Conservation (phyloP, 2,888 invertebrate species). For the Leptinotarsa tumamoca region DNA sequence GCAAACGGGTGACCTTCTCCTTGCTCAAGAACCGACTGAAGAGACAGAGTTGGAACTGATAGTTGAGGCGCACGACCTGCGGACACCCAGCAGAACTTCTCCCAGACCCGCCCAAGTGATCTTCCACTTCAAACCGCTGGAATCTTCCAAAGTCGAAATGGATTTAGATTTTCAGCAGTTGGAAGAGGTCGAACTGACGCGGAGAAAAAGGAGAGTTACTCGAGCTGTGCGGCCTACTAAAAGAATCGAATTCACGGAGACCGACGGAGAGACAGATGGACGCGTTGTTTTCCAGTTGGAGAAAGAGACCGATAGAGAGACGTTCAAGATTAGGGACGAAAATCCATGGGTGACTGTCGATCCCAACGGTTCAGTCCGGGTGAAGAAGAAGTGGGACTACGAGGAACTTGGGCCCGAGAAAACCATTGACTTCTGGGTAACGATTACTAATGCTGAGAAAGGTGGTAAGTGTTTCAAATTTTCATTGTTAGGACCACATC, state of each 20-base stretch:
- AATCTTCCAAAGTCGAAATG: slow-evolving; percentile 70
- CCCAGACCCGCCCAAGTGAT: slow-evolving; percentile 80
- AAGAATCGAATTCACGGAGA: slow-evolving; percentile 90
- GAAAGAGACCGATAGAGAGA: slow-evolving; percentile 92
- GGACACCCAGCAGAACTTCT: slow-evolving; percentile 79
- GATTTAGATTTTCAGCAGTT: slow-evolving; percentile 69
- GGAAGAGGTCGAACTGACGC: slow-evolving; percentile 71
- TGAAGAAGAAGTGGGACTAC: slow-evolving; percentile 97
- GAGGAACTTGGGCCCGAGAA: slow-evolving; percentile 94
- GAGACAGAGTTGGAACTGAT: slow-evolving; percentile 73
- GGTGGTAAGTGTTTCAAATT: slow-evolving; percentile 76
- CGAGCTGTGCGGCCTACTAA: slow-evolving; percentile 95
- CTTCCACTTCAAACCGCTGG: slow-evolving; percentile 76
- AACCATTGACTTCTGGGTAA: slow-evolving; percentile 96
- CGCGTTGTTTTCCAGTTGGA: slow-evolving; percentile 90
- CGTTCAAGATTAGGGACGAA: slow-evolving; percentile 92
- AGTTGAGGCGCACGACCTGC: slow-evolving; percentile 86
- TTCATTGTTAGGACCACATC: not conserved
- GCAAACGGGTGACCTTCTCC: slow-evolving; percentile 85
- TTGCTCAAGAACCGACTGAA: slow-evolving; percentile 82
- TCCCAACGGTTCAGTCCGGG: slow-evolving; percentile 90
- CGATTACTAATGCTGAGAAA: slow-evolving; percentile 89
- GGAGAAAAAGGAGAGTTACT: slow-evolving; percentile 84
- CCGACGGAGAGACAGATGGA: slow-evolving; percentile 89
- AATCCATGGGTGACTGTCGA: slow-evolving; percentile 95